These are phyloP conservation scores for Dallia pectoralis DNA, from an alignment of 2,797 vertebrate species.

Conservation along the genomic window DNA sequence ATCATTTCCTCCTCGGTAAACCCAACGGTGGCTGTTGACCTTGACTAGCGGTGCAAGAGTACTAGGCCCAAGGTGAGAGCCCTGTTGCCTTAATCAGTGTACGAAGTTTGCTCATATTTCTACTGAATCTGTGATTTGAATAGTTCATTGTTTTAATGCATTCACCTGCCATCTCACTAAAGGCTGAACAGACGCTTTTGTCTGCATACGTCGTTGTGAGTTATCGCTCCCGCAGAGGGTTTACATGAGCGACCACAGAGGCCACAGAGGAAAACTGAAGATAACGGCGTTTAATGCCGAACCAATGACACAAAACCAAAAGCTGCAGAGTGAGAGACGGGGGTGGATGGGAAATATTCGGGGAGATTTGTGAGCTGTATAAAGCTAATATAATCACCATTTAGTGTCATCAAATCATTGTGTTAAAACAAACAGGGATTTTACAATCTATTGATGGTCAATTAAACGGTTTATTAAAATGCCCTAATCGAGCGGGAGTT, in stretches of 20 bases:
- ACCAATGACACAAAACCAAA: neutral
- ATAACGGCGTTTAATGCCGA: neutral
- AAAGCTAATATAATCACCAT: slow-evolving; percentile 1
- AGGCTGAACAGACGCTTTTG: slow-evolving; percentile 33
- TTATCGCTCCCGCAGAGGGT: slow-evolving; percentile 27
- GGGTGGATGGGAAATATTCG: neutral
- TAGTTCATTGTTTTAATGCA: neutral
- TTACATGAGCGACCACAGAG: neutral
- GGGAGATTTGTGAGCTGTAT: neutral
- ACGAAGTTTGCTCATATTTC: no score
- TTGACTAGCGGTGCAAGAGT: neutral
- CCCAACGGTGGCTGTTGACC: neutral
- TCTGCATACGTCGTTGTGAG: slow-evolving; percentile 33
- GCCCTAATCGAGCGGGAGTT: neutral
- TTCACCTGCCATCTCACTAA: slow-evolving; percentile 29
- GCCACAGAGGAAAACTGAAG: neutral
- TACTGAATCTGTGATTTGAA: no score
- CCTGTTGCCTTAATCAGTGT: slow-evolving; percentile 2
- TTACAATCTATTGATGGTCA: neutral
- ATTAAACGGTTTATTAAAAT: neutral
- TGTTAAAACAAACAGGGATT: slow-evolving; percentile 4
- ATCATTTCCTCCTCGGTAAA: neutral
- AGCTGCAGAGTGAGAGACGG: neutral
- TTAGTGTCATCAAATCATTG: neutral
- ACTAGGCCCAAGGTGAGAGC: neutral